Percentiles rank a stretch among this genome's conserved stretches.
Conservation (phyloP, 2,113 vertebrate species). For the Istiophorus platypterus region DNA sequence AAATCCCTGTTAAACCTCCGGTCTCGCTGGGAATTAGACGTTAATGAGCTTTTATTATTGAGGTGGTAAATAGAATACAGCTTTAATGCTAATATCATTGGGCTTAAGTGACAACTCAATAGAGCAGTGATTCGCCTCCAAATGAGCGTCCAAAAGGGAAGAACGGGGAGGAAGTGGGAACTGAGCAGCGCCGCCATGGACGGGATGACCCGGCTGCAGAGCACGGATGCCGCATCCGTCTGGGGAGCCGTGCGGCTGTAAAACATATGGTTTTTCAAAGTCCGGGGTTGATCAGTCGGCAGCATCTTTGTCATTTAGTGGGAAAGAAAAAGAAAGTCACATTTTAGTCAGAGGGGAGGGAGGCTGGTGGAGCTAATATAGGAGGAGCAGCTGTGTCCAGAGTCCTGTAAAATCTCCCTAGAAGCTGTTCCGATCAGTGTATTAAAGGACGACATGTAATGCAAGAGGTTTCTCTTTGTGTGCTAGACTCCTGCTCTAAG, state of each 20-base stretch:
- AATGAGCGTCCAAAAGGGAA: not conserved
- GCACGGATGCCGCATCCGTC: not conserved
- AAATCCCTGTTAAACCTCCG: slow-evolving; percentile 51
- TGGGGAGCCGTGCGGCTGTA: not conserved
- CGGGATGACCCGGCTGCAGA: too few relatives aligned
- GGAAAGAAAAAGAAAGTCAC: not conserved
- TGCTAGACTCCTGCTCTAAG: too few relatives aligned
- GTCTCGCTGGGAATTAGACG: slow-evolving; percentile 36
- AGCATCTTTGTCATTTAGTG: not conserved
- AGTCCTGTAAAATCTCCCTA: too few relatives aligned
- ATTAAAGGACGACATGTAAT: too few relatives aligned
- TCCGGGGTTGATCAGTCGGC: not conserved
- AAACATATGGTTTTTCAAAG: not conserved
- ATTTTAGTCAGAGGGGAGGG: not conserved
- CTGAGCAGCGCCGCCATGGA: not conserved
- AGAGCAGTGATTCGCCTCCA: slow-evolving; percentile 6
- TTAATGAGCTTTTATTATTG: slow-evolving; percentile 58
- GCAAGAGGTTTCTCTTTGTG: too few relatives aligned
- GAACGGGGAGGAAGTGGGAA: not conserved
- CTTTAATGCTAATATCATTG: slow-evolving; percentile 17
- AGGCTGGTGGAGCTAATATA: too few relatives aligned
- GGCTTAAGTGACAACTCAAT: slow-evolving; percentile 1
- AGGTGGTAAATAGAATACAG: slow-evolving; percentile 59
- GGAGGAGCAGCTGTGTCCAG: too few relatives aligned
- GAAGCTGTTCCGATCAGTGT: too few relatives aligned